These are phyloP conservation scores for Brienomyrus brachyistius DNA, from an alignment of 2,113 vertebrate genomes.

Conservation along the genomic window DNA sequence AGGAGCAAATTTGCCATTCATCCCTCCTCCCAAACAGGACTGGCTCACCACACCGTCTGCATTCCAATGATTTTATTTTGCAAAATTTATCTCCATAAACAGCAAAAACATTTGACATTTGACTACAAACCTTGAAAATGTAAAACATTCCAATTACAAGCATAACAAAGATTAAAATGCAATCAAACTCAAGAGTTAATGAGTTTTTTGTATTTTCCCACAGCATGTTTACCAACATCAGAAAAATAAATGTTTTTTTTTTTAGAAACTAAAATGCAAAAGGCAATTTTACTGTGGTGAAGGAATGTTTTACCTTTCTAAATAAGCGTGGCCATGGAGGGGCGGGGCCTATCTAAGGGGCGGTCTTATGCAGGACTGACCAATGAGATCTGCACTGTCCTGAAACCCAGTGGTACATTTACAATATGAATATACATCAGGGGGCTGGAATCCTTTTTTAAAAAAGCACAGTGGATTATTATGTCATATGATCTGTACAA, in stretches of 20 bases:
- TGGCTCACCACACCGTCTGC: constrained; percentile 38
- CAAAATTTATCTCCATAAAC: constrained; percentile 78
- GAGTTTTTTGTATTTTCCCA: constrained; percentile 36
- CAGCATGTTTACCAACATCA: constrained; percentile 57
- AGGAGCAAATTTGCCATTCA: not conserved
- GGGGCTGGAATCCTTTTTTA: constrained; percentile 18
- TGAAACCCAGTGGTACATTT: constrained; percentile 4
- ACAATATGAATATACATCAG: constrained; percentile 20
- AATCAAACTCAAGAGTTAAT: constrained; percentile 46
- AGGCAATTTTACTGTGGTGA: constrained; percentile 30
- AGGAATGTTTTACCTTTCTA: constrained; percentile 17
- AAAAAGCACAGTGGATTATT: constrained; percentile 21
- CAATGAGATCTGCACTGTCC: not conserved
- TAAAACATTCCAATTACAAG: constrained; percentile 77
- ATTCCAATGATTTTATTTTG: constrained; percentile 97
- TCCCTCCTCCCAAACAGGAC: not conserved
- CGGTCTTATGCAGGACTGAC: not conserved
- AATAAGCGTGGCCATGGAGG: not conserved
- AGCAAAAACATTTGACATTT: constrained; percentile 83
- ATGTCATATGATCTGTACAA: constrained; percentile 4
- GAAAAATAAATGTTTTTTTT: constrained; percentile 58
- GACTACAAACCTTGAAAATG: constrained; percentile 89
- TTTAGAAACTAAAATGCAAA: constrained; percentile 30
- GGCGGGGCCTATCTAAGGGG: not conserved
- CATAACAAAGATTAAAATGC: constrained; percentile 66